These are phyloP conservation scores for Sebastolobus altivelis DNA, from an alignment of 2,797 vertebrate species.

Conservation along the genomic window DNA sequence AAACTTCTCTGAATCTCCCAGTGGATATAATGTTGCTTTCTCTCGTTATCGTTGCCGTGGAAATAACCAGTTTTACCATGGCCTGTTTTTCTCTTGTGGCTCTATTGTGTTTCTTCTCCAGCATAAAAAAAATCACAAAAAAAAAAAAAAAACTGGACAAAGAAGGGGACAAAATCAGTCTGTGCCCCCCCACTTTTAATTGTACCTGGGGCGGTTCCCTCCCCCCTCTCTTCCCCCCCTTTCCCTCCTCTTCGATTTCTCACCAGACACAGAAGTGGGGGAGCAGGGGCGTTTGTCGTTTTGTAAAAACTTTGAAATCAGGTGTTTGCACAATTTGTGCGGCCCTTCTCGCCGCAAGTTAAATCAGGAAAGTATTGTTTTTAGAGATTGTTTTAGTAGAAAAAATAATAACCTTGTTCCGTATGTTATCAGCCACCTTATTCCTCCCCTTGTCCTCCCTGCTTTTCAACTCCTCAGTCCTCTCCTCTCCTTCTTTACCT, in stretches of 20 bases:
- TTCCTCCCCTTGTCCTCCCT: slow-evolving; percentile 43
- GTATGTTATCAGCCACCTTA: slow-evolving; percentile 75
- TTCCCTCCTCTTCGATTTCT: slow-evolving; percentile 57
- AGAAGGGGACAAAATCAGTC: slow-evolving; percentile 69
- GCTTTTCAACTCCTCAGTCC: slow-evolving; percentile 22
- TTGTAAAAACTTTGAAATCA: slow-evolving; percentile 86
- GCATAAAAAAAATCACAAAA: slow-evolving; percentile 77
- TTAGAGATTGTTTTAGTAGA: slow-evolving; percentile 86
- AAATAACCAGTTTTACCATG: slow-evolving; percentile 84
- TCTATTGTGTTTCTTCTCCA: slow-evolving; percentile 84
- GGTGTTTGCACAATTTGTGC: slow-evolving; percentile 88
- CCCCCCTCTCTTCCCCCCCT: slow-evolving; percentile 1
- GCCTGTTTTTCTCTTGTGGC: slow-evolving; percentile 84
- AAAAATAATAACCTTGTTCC: slow-evolving; percentile 80
- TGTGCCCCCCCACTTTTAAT: slow-evolving; percentile 54
- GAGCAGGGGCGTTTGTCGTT: slow-evolving; percentile 69
- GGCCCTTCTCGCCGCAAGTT: slow-evolving; percentile 79
- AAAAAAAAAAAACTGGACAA: slow-evolving; percentile 63
- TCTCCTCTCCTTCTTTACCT: slow-evolving; percentile 34
- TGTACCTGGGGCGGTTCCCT: slow-evolving; percentile 43
- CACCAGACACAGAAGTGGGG: slow-evolving; percentile 71
- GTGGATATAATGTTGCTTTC: slow-evolving; percentile 83
- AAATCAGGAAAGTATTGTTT: slow-evolving; percentile 91
- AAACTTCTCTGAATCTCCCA: slow-evolving; percentile 74
- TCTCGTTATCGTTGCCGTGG: slow-evolving; percentile 84